Conservation (phyloP, 2,888 invertebrate species). For the Arctia plantaginis region DNA sequence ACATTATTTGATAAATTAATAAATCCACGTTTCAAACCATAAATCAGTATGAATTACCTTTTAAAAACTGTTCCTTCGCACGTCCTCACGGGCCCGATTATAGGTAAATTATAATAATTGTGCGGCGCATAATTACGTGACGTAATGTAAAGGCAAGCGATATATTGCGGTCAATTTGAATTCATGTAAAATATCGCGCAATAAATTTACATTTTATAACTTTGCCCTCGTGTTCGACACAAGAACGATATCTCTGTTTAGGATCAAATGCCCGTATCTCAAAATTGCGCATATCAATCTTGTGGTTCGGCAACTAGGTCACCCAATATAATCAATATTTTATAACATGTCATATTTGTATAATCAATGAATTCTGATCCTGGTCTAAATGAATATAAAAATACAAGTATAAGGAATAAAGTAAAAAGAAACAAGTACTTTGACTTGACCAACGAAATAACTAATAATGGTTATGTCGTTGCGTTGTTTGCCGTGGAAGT, state of each 20-base stretch:
- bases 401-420: too few species aligned
- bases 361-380: constrained; percentile 4
- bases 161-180: constrained; percentile 81
- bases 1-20: constrained; percentile 64
- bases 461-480: too few species aligned
- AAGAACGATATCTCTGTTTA: constrained; percentile 81
- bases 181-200: constrained; percentile 84
- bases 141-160: constrained; percentile 78
- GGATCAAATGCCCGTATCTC: constrained; percentile 74
- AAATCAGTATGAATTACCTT: constrained; percentile 77
- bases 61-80: constrained; percentile 84
- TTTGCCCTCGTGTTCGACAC: constrained; percentile 71
- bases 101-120: constrained; percentile 86
- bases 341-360: constrained; percentile 28
- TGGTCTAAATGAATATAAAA: too few species aligned
- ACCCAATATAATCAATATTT: constrained; percentile 44
- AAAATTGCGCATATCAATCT: constrained; percentile 71
- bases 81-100: constrained; percentile 83
- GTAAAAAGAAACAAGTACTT: too few species aligned
- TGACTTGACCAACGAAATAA: too few species aligned
- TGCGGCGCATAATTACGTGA: constrained; percentile 81
- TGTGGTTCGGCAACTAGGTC: constrained; percentile 43
- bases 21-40: constrained; percentile 67
- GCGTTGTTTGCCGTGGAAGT: too few species aligned
- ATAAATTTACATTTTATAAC: constrained; percentile 86